A percentile compares a stretch with the other conserved stretches of the same genome.
phyloP scores from a whole-genome alignment of 2,888 invertebrate genomes.

The Slavum lentiscoides region DNA sequence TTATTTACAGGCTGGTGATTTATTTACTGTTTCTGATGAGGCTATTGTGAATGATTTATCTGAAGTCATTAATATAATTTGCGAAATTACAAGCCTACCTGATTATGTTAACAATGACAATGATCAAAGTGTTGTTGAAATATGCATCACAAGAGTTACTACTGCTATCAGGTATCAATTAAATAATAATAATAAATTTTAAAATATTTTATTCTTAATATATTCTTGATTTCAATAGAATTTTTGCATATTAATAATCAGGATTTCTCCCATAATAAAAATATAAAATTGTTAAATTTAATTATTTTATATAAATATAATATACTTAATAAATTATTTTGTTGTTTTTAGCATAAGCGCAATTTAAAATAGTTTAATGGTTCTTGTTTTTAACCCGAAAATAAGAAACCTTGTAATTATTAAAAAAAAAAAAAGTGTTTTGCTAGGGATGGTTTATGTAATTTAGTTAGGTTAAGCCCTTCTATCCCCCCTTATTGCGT shows the following conservation, averaged over 20 bases:
- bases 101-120: slow-evolving; percentile 85
- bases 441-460: background rate
- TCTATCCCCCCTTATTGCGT: background rate
- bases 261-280: no score
- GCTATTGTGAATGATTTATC: slow-evolving; percentile 83
- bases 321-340: no score
- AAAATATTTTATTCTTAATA: no score
- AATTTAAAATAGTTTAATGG: no score
- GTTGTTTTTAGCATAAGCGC: no score
- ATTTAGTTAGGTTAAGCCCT: background rate
- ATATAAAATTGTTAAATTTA: no score
- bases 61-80: slow-evolving; percentile 77
- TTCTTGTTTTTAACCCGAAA: no score
- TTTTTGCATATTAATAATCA: no score
- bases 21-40: slow-evolving; percentile 84
- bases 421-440: no score
- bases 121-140: slow-evolving; percentile 93
- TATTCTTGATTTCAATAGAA: no score
- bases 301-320: no score
- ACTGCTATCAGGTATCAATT: slow-evolving; percentile 74
- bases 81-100: slow-evolving; percentile 78
- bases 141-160: slow-evolving; percentile 87
- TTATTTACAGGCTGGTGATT: slow-evolving; percentile 75
- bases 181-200: background rate
- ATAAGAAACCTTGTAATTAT: no score